Evolutionary conservation across 1,140 invertebrate species (phyloP).

Genomic region (Chrysoperla carnea): DNA sequence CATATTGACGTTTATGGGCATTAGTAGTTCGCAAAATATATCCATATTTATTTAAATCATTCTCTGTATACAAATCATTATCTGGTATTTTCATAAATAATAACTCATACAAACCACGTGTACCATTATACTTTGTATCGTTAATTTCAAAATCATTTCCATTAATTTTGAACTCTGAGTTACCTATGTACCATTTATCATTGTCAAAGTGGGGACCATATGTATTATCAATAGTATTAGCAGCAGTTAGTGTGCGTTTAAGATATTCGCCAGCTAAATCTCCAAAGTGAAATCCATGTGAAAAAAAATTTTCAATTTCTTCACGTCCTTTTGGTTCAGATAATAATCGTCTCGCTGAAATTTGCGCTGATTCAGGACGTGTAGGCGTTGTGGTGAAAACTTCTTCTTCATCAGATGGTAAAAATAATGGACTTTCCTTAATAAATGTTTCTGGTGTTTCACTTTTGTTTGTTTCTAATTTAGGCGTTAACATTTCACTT

Average conservation of each 20-base stretch:
- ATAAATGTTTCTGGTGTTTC: too few relatives aligned
- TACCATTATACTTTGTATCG: conserved; percentile 3
- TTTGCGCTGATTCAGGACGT: neutral
- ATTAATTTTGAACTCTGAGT: neutral
- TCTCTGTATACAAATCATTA: too few relatives aligned
- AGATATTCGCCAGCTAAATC: neutral
- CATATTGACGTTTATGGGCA: too few relatives aligned
- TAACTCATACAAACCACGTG: too few relatives aligned
- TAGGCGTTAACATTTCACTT: neutral
- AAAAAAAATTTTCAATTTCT: neutral
- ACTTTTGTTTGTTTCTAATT: neutral
- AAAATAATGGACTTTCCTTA: neutral
- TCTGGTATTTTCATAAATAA: too few relatives aligned
- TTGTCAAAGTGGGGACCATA: conserved; percentile 1
- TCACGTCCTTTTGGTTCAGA: neutral
- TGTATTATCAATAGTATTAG: neutral
- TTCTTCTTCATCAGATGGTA: neutral
- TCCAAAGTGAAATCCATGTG: neutral
- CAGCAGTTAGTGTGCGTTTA: neutral
- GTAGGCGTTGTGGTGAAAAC: neutral
- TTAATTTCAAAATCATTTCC: neutral
- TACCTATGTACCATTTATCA: neutral
- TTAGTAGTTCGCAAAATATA: too few relatives aligned
- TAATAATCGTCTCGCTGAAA: neutral
- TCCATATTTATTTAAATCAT: too few relatives aligned